phyloP scores from a whole-genome alignment of 2,113 vertebrate species.

The Galbula dea region DNA sequence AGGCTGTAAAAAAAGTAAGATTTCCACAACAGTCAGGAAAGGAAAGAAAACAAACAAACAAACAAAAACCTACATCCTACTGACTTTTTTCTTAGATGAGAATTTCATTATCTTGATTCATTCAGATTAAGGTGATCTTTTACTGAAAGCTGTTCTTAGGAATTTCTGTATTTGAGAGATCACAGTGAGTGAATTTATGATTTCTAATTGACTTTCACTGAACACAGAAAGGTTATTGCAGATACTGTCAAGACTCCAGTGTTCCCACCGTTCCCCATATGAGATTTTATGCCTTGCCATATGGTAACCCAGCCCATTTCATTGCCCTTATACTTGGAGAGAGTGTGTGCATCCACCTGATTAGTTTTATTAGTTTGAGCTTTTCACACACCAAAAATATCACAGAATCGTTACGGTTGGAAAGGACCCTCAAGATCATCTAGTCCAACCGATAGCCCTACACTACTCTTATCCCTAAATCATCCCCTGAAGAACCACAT shows the following conservation, averaged over 20 bases:
- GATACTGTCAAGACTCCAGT: not conserved
- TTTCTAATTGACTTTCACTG: constrained; percentile 32
- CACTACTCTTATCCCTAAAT: too few relatives aligned
- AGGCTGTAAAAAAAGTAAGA: not conserved
- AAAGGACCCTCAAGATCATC: too few relatives aligned
- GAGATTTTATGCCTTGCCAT: not conserved
- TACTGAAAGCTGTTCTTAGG: not conserved
- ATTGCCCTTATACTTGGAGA: not conserved
- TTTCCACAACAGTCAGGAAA: not conserved
- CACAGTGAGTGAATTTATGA: not conserved
- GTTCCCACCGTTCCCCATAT: not conserved
- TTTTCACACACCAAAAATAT: not conserved
- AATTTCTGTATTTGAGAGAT: not conserved
- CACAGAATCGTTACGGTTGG: too few relatives aligned
- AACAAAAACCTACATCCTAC: not conserved
- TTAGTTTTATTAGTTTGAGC: not conserved
- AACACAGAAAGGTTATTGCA: not conserved
- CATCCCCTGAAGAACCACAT: too few relatives aligned
- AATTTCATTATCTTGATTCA: not conserved
- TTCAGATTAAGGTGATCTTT: not conserved
- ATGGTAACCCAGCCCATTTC: not conserved
- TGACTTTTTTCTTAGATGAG: not conserved
- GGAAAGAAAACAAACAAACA: not conserved
- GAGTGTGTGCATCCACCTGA: not conserved
- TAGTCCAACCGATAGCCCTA: too few relatives aligned